Evolutionary conservation across 2,888 invertebrate genomes (phyloP), one percentile per base, ranked within the genome.

Genomic region (Dinocampus coccinellae): DNA sequence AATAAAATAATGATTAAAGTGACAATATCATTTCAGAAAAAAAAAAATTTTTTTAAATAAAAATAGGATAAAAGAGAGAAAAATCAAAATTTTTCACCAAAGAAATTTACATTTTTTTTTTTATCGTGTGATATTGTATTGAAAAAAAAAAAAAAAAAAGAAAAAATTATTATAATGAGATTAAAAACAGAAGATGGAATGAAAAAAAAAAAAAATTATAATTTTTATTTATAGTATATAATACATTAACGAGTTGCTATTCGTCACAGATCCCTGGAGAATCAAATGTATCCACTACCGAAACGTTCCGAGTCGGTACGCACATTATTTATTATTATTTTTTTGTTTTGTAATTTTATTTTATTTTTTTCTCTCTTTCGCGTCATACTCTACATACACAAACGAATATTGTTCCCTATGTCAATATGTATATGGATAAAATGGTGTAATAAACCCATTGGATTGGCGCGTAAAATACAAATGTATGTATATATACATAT

Each of bases 231-330:
- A 78, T 74, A 36, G 47, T 69, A 60, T 65, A 76, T 70, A 73
- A 68, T 75, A 72, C 72, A 75, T 75, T 76, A 76, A 76, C 81
- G 82, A 80, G 80, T 78, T 82, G 81, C 69, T 70, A 78, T 77
- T 80, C 73, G 78, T 78, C 78, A 77, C 77, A 78, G 76, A 72
- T 75, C 75, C 77, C 76, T 72, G 75, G 64, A 57, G 60, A 72
- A 74, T 71, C 70, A 68, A 47, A 79, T 75, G 72, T 63, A 72
- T 72, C 20, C 67, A 58, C 70, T 66, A 71, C 70, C 77, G 77
- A 77, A 76, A 77, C 80, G 73, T 78, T 74, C 60, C 77, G 68
- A 75, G 75, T 74, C 72, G 77, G 73, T 76, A 76, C 73, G 73
- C 74, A 69, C 57, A 16, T n/a, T n/a, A n/a, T n/a, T n/a, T n/a